Evolutionary conservation across 2,888 invertebrate species (phyloP).

Genomic region (Caenorhabditis angaria): DNA sequence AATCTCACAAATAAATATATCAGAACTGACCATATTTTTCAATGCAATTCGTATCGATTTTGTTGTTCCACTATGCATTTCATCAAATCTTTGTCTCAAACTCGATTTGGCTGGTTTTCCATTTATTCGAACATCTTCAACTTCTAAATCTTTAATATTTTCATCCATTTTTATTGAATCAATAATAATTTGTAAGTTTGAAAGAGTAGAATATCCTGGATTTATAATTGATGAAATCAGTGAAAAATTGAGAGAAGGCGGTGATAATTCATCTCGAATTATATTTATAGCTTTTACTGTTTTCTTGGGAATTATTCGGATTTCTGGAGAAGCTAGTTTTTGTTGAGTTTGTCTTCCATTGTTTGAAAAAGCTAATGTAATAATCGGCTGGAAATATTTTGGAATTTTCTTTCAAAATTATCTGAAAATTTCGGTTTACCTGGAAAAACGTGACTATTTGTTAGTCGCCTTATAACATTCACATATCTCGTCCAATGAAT

Average conservation of each 20-base stretch:
- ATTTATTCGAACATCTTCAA: conserved; percentile 26
- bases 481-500: conserved; percentile 36
- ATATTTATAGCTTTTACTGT: conserved; percentile 37
- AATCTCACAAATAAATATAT: too few relatives aligned
- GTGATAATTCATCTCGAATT: conserved; percentile 38
- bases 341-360: conserved; percentile 40
- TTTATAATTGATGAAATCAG: conserved; percentile 50
- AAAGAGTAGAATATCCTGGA: conserved; percentile 44
- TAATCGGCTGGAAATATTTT: conserved; percentile 37
- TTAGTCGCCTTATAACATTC: conserved; percentile 18
- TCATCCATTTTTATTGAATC: conserved; percentile 10
- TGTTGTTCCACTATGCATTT: conserved; percentile 32
- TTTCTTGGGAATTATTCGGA: conserved; percentile 33
- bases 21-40: conserved; percentile 9
- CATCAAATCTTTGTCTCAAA: conserved; percentile 9
- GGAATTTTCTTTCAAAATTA: background rate
- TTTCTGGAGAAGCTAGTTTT: conserved; percentile 25
- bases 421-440: conserved; percentile 15
- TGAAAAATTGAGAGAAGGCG: conserved; percentile 32
- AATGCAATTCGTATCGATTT: conserved; percentile 18
- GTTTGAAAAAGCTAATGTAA: conserved; percentile 37
- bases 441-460: conserved; percentile 34
- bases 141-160: background rate
- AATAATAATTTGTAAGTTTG: conserved; percentile 24
- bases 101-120: conserved; percentile 19